Evolutionary conservation across 2,797 vertebrate species (phyloP).

Genomic region (Cephalopachus bancanus): DNA sequence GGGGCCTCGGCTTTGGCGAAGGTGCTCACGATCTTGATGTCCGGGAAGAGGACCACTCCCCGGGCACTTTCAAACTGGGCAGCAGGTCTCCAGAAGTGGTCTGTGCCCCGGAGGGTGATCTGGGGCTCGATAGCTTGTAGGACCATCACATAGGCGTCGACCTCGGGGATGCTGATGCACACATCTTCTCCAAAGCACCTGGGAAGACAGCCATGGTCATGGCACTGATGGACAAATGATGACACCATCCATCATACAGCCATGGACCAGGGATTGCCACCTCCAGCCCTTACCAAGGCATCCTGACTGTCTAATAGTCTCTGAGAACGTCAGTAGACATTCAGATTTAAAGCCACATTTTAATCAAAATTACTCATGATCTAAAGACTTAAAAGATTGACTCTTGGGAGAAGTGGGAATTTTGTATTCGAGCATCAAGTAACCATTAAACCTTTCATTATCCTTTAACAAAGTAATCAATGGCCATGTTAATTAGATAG

Average conservation of each 20-base stretch:
- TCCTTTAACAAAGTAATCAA: constrained; percentile 77
- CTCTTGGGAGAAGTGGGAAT: constrained; percentile 40
- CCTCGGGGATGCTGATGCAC: constrained; percentile 95
- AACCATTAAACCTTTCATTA: constrained; percentile 81
- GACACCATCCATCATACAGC: background rate
- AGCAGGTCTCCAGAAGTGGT: constrained; percentile 93
- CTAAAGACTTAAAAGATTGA: constrained; percentile 23
- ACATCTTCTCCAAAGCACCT: constrained; percentile 99
- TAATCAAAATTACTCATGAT: background rate
- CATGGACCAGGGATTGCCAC: rapidly evolving
- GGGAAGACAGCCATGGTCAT: constrained; percentile 78
- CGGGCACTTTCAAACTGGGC: constrained; percentile 90
- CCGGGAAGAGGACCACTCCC: constrained; percentile 93
- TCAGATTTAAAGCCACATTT: constrained; percentile 15
- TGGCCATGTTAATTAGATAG: constrained; percentile 76
- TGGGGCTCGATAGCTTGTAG: constrained; percentile 96
- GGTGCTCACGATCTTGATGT: constrained; percentile 96
- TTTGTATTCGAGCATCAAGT: constrained; percentile 55
- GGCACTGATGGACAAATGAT: background rate
- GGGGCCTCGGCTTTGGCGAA: constrained; percentile 91
- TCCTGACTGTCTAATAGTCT: background rate
- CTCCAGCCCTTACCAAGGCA: background rate
- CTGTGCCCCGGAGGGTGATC: constrained; percentile 95
- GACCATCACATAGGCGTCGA: constrained; percentile 96
- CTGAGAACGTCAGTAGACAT: background rate